A percentile compares a stretch with the other conserved stretches of the same genome.
phyloP scores from a whole-genome alignment of 2,797 vertebrate genomes.

The Sylvilagus floridanus region DNA sequence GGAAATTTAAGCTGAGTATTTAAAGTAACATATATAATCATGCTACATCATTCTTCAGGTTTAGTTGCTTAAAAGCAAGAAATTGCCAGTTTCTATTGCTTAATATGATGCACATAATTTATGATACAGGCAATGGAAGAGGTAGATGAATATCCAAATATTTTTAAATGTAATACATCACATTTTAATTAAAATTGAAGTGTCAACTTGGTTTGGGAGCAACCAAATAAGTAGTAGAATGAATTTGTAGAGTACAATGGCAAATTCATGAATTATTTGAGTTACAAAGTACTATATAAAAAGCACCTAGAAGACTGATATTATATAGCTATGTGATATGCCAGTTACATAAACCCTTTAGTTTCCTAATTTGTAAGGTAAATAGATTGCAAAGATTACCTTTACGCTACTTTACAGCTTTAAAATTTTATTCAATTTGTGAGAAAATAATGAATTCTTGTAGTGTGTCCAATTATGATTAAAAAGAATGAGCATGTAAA shows the following conservation, averaged over 20 bases:
- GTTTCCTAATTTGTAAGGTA: neutral
- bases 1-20: conserved; percentile 51
- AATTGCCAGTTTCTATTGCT: neutral
- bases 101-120: conserved; percentile 23
- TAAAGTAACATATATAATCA: conserved; percentile 56
- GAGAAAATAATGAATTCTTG: neutral
- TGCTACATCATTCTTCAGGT: neutral
- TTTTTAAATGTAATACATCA: conserved; percentile 55
- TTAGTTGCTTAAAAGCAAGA: conserved; percentile 49
- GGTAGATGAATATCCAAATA: neutral
- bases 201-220: neutral
- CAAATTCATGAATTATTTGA: conserved; percentile 44
- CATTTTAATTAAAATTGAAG: conserved; percentile 70
- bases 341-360: neutral
- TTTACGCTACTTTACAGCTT: neutral
- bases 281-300: neutral
- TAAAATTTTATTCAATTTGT: conserved; percentile 1
- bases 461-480: neutral
- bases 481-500: neutral
- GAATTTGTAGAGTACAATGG: neutral
- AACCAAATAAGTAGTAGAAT: conserved; percentile 17
- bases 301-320: neutral
- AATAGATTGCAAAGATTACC: neutral
- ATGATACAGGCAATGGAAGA: neutral
- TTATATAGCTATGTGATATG: neutral